Evolutionary conservation across 37 sponge, comb jelly and placozoan species (phyloP).

Genomic region (Cladorhizidae sp.): DNA sequence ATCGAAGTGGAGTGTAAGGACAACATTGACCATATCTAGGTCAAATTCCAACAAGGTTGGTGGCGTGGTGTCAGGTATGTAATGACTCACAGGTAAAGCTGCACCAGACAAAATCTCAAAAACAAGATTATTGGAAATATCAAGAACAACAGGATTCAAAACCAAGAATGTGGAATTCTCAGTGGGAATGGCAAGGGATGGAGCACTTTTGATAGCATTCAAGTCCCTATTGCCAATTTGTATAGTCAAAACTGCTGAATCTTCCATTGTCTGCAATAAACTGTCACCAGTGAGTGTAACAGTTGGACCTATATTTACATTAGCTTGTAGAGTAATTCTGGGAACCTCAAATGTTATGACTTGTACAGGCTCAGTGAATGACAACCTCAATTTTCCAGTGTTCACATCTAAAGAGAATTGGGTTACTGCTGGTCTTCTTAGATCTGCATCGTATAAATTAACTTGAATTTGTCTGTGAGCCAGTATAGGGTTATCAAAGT

Average conservation of each 20-base stretch:
- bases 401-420: conserved; percentile 76
- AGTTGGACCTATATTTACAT: neutral
- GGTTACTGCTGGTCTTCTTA: conserved; percentile 57
- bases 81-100: conserved; percentile 28
- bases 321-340: conserved; percentile 58
- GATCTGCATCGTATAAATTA: conserved; percentile 59
- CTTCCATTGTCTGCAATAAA: conserved; percentile 20
- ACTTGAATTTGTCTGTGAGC: conserved; percentile 23
- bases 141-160: conserved; percentile 39
- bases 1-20: conserved; percentile 69
- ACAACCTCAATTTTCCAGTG: conserved; percentile 56
- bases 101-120: conserved; percentile 26
- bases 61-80: conserved; percentile 58
- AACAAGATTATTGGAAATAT: conserved; percentile 71
- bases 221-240: conserved; percentile 58
- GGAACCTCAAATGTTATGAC: conserved; percentile 37
- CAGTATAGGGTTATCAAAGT: neutral
- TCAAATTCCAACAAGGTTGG: conserved; percentile 59
- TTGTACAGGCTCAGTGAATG: conserved; percentile 74
- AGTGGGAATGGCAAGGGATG: conserved; percentile 48
- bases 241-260: conserved; percentile 30
- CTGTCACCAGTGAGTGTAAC: conserved; percentile 40
- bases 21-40: conserved; percentile 63
- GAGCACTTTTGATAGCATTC: conserved; percentile 65
- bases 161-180: conserved; percentile 61